Base-by-base conservation (phyloP, 2,113 vertebrate species). In the Neogobius melanostomus region DNA sequence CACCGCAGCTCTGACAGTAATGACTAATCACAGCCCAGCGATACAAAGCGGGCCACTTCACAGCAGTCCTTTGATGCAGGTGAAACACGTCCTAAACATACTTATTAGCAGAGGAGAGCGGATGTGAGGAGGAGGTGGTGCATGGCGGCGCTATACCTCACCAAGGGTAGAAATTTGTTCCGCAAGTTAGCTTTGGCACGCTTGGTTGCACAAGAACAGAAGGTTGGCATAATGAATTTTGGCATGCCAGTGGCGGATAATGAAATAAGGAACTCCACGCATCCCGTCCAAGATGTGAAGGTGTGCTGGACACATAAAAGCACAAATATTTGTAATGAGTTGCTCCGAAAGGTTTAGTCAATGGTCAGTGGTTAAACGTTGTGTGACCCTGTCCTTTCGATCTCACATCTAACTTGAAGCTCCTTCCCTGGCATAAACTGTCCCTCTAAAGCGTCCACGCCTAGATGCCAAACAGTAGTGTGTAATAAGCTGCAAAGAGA, bases 161-260 rank as follows among this genome's bases (percentile, higher is more conserved):
- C 47, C 17, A 47, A 43, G 16, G 64, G 15, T 45, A 66, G 71
- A 67, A 74, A 92, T 91, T 90, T 88, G 90, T 91, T 91, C 85
- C 82, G 81, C 90, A 74, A 80, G 79, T 91, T 90, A 89, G 85
- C 28, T 78, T 36, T 82, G 79, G 82, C 85, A 92, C 84, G 91
- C 84, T 83, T 86, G 87, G 85, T 54, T 76, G 85, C 87, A 4
- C 68, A 50, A 80, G 82, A 89, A 92, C 88, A 90, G 85, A 90
- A 87, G 83, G 88, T 59, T 84, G 85, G 89, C 83, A 89, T 90
- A 89, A 92, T 92, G 81, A 89, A 89, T 90, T 90, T 88, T 90
- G 89, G 87, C 88, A 42, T 87, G 84, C 77, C 76, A 86, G 75
- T 68, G 63, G 82, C 84, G 81, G 82, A 84, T 90, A 89, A 90